Evolutionary conservation across 2,797 vertebrate genomes (phyloP).

Genomic region (Clarias platycephalus): DNA sequence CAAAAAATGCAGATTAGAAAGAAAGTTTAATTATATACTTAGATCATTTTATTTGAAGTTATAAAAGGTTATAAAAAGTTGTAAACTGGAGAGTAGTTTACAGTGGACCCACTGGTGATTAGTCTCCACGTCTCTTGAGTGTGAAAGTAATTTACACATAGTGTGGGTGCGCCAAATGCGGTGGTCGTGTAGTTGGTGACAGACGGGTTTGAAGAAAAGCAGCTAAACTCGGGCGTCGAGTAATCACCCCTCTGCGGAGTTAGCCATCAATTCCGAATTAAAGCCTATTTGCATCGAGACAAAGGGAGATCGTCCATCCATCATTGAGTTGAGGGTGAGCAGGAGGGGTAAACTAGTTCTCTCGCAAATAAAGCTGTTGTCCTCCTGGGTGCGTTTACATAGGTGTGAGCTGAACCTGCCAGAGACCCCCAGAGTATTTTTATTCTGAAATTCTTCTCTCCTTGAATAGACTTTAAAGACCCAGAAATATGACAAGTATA

Average conservation of each 20-base stretch:
- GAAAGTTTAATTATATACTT: neutral
- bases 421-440: slow-evolving; percentile 70
- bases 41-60: neutral
- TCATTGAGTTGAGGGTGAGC: slow-evolving; percentile 69
- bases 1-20: neutral
- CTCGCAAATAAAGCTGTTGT: slow-evolving; percentile 79
- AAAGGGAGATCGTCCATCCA: slow-evolving; percentile 77
- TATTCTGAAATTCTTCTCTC: slow-evolving; percentile 72
- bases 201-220: slow-evolving; percentile 59
- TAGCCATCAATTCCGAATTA: slow-evolving; percentile 80
- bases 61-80: slow-evolving; percentile 34
- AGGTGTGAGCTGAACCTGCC: slow-evolving; percentile 77
- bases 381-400: slow-evolving; percentile 79
- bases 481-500: neutral
- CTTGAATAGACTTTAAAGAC: slow-evolving; percentile 8
- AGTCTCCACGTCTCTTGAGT: slow-evolving; percentile 34
- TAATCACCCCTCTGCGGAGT: slow-evolving; percentile 75
- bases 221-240: slow-evolving; percentile 59
- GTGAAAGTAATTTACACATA: slow-evolving; percentile 51
- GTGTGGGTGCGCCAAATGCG: slow-evolving; percentile 52
- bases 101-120: slow-evolving; percentile 15
- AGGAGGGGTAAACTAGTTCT: slow-evolving; percentile 69
- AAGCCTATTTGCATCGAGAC: slow-evolving; percentile 81
- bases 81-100: slow-evolving; percentile 33
- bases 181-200: slow-evolving; percentile 56